Conservation (phyloP, 2,113 vertebrate genomes). For the Capreolus pygargus region DNA sequence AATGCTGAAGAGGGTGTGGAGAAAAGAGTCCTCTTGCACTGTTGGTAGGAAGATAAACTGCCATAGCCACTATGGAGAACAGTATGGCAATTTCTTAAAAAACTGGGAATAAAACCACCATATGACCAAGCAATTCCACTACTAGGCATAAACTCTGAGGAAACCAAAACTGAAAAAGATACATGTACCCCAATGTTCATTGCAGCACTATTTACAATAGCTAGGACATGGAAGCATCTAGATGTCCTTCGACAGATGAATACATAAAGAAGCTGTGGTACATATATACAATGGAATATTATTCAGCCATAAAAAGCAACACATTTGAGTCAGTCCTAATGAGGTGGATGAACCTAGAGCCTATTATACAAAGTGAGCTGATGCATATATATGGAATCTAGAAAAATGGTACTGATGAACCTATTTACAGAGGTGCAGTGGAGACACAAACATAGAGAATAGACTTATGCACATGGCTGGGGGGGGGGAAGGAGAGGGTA, state of each 20-base stretch:
- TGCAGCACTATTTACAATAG: neutral
- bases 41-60: neutral
- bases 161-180: neutral
- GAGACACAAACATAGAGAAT: neutral
- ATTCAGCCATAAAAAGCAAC: neutral
- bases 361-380: neutral
- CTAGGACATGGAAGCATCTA: neutral
- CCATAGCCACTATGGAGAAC: neutral
- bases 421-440: neutral
- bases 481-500: rapidly evolving
- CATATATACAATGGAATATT: neutral
- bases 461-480: neutral
- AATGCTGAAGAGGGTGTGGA: neutral
- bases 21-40: neutral
- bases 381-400: neutral
- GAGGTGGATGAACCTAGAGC: neutral
- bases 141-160: neutral
- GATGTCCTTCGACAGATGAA: neutral
- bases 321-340: neutral
- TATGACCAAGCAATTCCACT: neutral
- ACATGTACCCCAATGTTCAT: neutral
- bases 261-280: neutral
- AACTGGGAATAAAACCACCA: neutral
- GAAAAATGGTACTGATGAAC: neutral
- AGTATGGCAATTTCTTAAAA: neutral